Conservation (phyloP, 2,888 invertebrate genomes). For the Euphydryas editha region DNA sequence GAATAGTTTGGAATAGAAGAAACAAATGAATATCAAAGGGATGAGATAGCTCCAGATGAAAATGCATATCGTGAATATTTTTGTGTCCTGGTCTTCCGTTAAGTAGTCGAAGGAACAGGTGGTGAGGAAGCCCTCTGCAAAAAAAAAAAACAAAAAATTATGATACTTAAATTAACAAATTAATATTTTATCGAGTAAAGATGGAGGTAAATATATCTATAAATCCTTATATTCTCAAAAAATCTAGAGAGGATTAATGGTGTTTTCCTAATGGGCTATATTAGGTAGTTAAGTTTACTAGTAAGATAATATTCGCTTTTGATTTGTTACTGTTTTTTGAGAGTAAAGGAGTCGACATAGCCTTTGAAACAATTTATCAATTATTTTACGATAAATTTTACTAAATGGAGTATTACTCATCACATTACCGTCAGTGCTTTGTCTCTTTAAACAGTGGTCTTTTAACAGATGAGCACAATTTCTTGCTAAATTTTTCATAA, state of each 20-base stretch:
- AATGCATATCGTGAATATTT: constrained; percentile 85
- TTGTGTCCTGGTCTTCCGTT: constrained; percentile 85
- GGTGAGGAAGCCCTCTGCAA: constrained; percentile 88
- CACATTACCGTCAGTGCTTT: constrained; percentile 20
- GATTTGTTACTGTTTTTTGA: no score
- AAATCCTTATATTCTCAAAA: no score
- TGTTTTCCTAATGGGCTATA: no score
- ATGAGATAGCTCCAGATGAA: constrained; percentile 87
- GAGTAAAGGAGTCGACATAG: no score
- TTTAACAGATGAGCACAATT: constrained; percentile 61
- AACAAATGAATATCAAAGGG: constrained; percentile 86
- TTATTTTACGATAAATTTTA: constrained; percentile 2
- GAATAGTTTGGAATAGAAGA: constrained; percentile 87
- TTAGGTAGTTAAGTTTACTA: no score
- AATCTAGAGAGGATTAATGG: no score
- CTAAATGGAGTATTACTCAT: constrained; percentile 14
- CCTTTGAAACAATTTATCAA: not conserved
- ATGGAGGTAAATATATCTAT: not conserved
- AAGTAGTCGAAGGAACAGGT: constrained; percentile 89
- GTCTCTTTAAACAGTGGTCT: constrained; percentile 27
- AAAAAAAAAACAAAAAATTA: no score
- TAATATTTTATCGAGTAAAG: not conserved
- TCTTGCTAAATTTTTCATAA: constrained; percentile 61
- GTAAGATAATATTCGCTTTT: no score
- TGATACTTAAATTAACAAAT: no score